phyloP scores from a whole-genome alignment of 2,888 invertebrate species.

The Aleiodes testaceus region DNA sequence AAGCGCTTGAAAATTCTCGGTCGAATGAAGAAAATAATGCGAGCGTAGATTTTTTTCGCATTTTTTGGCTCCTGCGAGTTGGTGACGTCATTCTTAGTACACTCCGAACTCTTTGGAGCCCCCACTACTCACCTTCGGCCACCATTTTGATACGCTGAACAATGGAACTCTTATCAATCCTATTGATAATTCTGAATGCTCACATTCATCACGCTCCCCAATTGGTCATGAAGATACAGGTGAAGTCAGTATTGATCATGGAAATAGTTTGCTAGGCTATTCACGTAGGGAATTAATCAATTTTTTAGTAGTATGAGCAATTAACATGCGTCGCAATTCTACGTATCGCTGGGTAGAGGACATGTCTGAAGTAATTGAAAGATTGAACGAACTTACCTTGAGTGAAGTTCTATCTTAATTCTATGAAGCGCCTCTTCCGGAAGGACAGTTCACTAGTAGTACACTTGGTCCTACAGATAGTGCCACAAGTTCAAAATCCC shows the following conservation, averaged over 20 bases:
- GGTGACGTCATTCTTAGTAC: too few relatives aligned
- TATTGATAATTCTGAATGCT: background rate
- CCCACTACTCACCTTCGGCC: too few relatives aligned
- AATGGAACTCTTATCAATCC: background rate
- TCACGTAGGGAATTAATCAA: conserved; percentile 20
- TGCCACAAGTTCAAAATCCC: conserved; percentile 25
- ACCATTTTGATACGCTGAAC: background rate
- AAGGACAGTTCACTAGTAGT: conserved; percentile 35
- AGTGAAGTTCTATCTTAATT: conserved; percentile 46
- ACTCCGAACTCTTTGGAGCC: too few relatives aligned
- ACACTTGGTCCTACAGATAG: background rate
- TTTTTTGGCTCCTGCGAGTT: too few relatives aligned
- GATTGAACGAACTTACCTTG: conserved; percentile 48
- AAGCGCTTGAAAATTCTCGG: too few relatives aligned
- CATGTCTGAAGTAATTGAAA: conserved; percentile 29
- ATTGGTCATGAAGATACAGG: background rate
- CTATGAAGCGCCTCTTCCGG: conserved; percentile 47
- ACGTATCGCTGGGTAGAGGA: conserved; percentile 35
- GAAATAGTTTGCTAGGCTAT: background rate
- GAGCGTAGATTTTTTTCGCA: too few relatives aligned
- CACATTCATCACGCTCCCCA: background rate
- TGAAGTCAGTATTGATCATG: background rate
- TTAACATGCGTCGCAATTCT: conserved; percentile 33
- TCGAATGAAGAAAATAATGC: too few relatives aligned
- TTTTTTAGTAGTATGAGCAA: conserved; percentile 32